These are phyloP conservation scores for Xenopus petersii DNA, from an alignment of 2,797 vertebrate genomes.

Conservation along the genomic window DNA sequence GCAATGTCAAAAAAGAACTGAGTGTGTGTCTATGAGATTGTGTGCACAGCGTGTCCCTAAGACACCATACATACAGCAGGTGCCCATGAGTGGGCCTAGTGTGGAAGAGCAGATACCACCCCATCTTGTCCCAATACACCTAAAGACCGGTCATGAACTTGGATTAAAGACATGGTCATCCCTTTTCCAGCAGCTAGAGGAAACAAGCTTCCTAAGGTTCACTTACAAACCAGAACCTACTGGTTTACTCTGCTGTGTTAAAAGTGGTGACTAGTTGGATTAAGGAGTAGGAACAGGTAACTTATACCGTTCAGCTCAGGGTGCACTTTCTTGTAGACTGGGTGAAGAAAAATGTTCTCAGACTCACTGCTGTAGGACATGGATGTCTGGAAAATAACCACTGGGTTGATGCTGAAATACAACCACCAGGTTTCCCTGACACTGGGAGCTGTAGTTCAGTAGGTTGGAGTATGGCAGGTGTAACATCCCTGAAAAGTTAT, in stretches of 20 bases:
- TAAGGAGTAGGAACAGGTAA: too few relatives aligned
- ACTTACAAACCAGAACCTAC: too few relatives aligned
- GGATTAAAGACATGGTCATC: constrained; percentile 2
- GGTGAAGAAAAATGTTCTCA: background rate
- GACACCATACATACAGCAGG: too few relatives aligned
- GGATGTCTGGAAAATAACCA: background rate
- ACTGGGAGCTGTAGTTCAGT: too few relatives aligned
- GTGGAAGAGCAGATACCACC: background rate
- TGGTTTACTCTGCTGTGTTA: background rate
- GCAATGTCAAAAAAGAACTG: constrained; percentile 86
- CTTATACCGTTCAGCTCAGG: too few relatives aligned
- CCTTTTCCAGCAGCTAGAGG: background rate
- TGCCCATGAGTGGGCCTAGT: too few relatives aligned
- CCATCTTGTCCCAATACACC: background rate
- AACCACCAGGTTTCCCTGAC: background rate
- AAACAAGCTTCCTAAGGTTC: background rate
- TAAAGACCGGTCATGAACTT: background rate
- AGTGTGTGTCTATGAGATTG: constrained; percentile 83
- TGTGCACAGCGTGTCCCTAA: constrained; percentile 60
- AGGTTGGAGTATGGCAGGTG: too few relatives aligned
- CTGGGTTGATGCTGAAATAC: background rate
- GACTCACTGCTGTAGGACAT: background rate
- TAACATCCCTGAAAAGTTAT: too few relatives aligned
- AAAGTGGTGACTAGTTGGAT: background rate
- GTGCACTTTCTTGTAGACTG: background rate